Conservation (phyloP, 2,113 vertebrate genomes). For the Cryptotis parvus region DNA sequence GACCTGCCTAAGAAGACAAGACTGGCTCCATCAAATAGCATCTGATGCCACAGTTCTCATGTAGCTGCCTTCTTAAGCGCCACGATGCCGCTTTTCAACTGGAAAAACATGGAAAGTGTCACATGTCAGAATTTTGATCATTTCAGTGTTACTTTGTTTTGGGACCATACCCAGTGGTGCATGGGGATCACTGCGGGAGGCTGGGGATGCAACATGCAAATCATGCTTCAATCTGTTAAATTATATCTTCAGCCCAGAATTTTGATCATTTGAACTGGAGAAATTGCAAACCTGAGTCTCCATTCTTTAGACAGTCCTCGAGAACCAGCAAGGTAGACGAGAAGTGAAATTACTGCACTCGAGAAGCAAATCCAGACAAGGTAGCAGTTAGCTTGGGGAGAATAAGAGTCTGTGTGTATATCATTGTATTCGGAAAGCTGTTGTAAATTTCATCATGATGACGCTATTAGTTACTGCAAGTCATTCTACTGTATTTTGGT, state of each 20-base stretch:
- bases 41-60: conserved; percentile 23
- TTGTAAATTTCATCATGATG: background rate
- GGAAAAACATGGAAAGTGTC: background rate
- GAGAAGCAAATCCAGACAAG: background rate
- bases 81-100: background rate
- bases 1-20: background rate
- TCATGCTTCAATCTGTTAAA: background rate
- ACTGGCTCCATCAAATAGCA: background rate
- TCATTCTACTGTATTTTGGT: background rate
- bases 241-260: background rate
- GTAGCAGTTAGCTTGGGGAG: background rate
- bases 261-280: conserved; percentile 29
- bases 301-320: background rate
- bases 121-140: background rate
- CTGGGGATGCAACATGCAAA: no score
- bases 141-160: no score
- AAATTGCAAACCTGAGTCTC: conserved; percentile 5
- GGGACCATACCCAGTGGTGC: no score
- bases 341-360: background rate
- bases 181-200: no score
- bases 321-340: background rate
- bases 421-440: background rate
- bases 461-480: background rate
- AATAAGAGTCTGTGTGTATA: background rate
- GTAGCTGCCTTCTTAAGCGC: conserved; percentile 7